phyloP scores from a whole-genome alignment of 1,140 invertebrate species.

The Eufriesea mexicana region DNA sequence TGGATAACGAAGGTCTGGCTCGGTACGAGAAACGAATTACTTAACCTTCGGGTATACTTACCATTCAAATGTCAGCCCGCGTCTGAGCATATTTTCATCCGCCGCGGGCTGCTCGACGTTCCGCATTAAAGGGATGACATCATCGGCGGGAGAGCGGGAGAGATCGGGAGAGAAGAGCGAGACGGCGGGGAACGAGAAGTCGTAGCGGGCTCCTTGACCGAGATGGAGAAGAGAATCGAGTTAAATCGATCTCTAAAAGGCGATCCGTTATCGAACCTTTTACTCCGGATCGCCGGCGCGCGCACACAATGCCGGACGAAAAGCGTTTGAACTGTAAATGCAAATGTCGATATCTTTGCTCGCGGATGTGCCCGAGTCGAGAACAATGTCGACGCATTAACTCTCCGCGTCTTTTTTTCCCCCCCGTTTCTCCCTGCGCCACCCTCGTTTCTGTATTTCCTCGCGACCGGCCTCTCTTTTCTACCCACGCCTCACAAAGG shows the following conservation, averaged over 20 bases:
- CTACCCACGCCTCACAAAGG: too few relatives aligned
- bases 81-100: conserved; percentile 44
- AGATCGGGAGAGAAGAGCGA: conserved; percentile 14
- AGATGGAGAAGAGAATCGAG: conserved; percentile 29
- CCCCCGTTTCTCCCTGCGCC: too few relatives aligned
- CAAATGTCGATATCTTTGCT: conserved; percentile 31
- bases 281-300: not conserved
- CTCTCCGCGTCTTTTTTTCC: not conserved
- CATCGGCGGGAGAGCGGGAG: conserved; percentile 19
- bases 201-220: conserved; percentile 26
- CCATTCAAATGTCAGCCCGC: conserved; percentile 50
- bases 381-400: conserved; percentile 25
- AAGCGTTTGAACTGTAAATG: conserved; percentile 17
- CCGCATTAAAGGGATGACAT: conserved; percentile 50
- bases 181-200: conserved; percentile 22
- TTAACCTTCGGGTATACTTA: conserved; percentile 41
- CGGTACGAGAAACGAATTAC: conserved; percentile 46
- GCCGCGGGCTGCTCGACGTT: conserved; percentile 9
- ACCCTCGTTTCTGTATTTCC: not conserved
- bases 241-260: conserved; percentile 37
- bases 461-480: not conserved
- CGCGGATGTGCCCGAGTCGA: not conserved
- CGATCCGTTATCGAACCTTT: conserved; percentile 30
- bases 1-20: not conserved
- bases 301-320: not conserved